Evolutionary conservation across 2,113 vertebrate genomes (phyloP).

Genomic region (Monarcha castaneiventris): DNA sequence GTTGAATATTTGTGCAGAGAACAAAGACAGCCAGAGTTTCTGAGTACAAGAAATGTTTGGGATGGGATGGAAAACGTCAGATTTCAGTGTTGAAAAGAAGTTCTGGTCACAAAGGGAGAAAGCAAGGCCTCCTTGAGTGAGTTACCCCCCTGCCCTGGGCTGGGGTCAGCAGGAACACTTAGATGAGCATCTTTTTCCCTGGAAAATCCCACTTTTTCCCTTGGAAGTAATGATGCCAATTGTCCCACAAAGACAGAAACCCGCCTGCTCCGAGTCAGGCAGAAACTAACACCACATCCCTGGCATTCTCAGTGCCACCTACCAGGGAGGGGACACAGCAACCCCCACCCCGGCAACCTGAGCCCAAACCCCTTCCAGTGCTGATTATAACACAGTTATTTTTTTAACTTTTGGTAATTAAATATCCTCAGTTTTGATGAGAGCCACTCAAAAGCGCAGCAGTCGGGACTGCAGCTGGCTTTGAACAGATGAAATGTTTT

Average conservation of each 20-base stretch:
- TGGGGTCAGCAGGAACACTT: not conserved
- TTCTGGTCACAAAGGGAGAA: not conserved
- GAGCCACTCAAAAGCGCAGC: not conserved
- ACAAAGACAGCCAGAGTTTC: not conserved
- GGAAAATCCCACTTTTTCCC: not conserved
- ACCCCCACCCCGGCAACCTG: not conserved
- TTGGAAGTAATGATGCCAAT: not conserved
- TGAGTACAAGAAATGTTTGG: not conserved
- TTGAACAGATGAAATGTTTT: constrained; percentile 22
- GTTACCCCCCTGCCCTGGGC: not conserved
- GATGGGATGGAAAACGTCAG: not conserved
- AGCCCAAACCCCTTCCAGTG: not conserved
- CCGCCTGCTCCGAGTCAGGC: not conserved
- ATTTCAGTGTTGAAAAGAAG: not conserved
- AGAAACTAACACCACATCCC: not conserved
- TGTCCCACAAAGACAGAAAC: not conserved
- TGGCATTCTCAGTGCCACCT: accelerated
- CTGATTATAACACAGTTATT: not conserved
- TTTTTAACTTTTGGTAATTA: not conserved
- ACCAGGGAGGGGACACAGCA: not conserved
- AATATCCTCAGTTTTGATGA: not conserved
- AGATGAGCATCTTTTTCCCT: not conserved
- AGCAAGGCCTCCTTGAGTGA: not conserved
- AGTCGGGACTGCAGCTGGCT: not conserved
- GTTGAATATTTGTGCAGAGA: not conserved